Evolutionary conservation across 2,113 vertebrate genomes (phyloP).

Genomic region (Aegotheles bennettii): DNA sequence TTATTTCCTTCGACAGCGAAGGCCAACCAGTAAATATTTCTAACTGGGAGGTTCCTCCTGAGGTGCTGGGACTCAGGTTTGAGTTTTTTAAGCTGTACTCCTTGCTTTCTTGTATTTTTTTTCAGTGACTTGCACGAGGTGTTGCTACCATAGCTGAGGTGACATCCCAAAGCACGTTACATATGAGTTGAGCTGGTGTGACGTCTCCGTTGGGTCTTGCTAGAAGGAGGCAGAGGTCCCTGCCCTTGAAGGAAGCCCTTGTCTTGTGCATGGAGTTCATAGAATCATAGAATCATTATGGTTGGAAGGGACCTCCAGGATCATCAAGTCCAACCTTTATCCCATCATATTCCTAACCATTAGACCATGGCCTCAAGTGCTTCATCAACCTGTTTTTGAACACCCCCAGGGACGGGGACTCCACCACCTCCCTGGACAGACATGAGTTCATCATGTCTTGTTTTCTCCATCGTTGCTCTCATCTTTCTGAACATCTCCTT

Average conservation of each 20-base stretch:
- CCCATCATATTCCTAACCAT: too few species aligned
- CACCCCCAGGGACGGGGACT: background rate
- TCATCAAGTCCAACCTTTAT: too few species aligned
- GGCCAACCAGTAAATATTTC: background rate
- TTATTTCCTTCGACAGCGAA: background rate
- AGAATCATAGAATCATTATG: too few species aligned
- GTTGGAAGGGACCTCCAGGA: too few species aligned
- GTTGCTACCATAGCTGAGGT: background rate
- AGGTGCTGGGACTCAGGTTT: rapidly evolving
- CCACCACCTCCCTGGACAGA: too few species aligned
- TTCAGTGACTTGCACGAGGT: too few species aligned
- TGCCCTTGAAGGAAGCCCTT: background rate
- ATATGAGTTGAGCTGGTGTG: background rate
- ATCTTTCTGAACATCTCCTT: rapidly evolving
- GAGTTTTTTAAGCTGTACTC: too few species aligned
- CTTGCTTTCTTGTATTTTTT: background rate
- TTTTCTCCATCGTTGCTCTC: background rate
- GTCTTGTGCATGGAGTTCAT: background rate
- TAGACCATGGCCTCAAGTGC: too few species aligned
- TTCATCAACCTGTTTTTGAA: too few species aligned
- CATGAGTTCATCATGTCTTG: background rate
- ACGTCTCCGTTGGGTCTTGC: background rate
- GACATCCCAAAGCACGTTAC: background rate
- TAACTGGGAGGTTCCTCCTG: rapidly evolving
- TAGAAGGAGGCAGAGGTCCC: background rate